Conservation (phyloP, 2,888 invertebrate species). For the Chydorus sphaericus region DNA sequence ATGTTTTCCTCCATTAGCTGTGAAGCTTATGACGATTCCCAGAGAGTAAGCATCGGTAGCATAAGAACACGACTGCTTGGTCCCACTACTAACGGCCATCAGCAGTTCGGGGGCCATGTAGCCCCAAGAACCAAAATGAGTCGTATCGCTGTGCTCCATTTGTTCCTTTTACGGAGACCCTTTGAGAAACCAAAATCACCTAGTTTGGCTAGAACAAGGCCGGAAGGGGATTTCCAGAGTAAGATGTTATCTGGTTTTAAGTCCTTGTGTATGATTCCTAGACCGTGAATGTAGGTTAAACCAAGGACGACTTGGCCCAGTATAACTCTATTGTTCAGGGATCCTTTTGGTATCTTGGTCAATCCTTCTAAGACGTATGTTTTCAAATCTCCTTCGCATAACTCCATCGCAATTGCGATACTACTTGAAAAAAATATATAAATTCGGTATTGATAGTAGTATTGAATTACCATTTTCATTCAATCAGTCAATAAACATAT, state of each 20-base stretch:
- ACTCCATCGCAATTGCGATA: background rate
- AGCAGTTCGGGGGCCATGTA: background rate
- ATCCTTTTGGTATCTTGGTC: background rate
- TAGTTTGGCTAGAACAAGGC: background rate
- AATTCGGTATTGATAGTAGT: no score
- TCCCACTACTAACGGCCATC: background rate
- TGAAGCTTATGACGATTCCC: background rate
- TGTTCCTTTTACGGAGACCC: background rate
- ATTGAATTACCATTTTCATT: no score
- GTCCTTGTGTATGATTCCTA: background rate
- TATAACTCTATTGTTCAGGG: background rate
- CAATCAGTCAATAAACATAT: no score
- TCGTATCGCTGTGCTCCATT: background rate
- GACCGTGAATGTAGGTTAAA: background rate
- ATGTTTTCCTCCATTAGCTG: background rate
- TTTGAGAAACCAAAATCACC: background rate
- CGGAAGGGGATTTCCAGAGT: background rate
- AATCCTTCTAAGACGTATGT: no score
- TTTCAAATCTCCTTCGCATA: background rate
- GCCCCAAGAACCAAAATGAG: background rate
- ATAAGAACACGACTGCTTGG: background rate
- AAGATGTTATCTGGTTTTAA: background rate
- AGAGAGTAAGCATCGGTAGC: background rate
- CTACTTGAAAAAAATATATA: background rate
- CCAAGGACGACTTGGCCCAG: background rate